Conservation (phyloP, 1,140 invertebrate species). For the Marisa cornuarietis region DNA sequence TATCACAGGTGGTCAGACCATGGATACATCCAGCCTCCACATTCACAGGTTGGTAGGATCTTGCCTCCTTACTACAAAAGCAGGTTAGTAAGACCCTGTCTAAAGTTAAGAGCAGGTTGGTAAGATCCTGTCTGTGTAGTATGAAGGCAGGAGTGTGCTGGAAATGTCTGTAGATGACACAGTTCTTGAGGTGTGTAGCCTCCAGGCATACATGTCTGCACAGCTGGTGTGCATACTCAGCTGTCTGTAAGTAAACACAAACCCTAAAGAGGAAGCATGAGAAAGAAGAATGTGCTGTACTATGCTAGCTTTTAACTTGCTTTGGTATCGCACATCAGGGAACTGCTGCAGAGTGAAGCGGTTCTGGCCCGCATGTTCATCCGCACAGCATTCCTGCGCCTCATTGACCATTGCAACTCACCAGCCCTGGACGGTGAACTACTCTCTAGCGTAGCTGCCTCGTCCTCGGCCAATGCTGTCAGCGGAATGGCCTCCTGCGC, state of each 20-base stretch:
- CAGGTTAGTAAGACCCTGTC: no score
- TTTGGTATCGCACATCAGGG: constrained; percentile 41
- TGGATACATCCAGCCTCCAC: constrained; percentile 63
- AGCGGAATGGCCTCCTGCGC: constrained; percentile 60
- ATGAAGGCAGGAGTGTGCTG: no score
- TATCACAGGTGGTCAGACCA: constrained; percentile 58
- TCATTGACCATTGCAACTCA: constrained; percentile 65
- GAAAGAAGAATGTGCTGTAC: no score
- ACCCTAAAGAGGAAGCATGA: no score
- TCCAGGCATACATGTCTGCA: no score
- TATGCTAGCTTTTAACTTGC: neutral
- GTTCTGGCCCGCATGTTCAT: constrained; percentile 59
- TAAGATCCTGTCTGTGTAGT: no score
- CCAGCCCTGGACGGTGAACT: constrained; percentile 57
- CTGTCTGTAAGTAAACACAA: no score
- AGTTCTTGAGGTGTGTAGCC: no score
- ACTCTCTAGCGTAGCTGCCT: constrained; percentile 48
- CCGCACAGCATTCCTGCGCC: constrained; percentile 58
- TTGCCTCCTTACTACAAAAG: no score
- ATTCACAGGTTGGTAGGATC: constrained; percentile 58
- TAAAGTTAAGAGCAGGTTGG: no score
- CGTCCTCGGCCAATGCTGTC: constrained; percentile 50
- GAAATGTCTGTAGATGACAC: no score
- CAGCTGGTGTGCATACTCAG: no score
- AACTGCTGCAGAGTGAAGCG: constrained; percentile 58